Evolutionary conservation across 1,140 invertebrate species (phyloP).

Genomic region (Bradynema listronoti): DNA sequence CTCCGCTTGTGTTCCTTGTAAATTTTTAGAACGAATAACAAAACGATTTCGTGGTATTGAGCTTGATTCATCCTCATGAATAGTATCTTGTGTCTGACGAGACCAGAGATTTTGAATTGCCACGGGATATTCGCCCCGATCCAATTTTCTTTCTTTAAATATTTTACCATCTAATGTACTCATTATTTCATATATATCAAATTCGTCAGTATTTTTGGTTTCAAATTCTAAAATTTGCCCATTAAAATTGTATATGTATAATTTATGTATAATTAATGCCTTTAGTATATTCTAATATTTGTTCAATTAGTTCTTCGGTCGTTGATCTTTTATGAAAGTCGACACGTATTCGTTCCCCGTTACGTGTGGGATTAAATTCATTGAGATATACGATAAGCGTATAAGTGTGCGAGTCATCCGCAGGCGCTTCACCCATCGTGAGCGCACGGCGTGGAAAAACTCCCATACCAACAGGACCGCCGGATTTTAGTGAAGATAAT

Average conservation of each 20-base stretch:
- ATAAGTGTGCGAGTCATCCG: conserved; percentile 47
- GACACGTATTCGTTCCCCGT: conserved; percentile 29
- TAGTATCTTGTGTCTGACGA: conserved; percentile 59
- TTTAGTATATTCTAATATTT: conserved; percentile 40
- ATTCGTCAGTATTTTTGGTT: conserved; percentile 41
- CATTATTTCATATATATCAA: conserved; percentile 67
- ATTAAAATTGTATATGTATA: no score
- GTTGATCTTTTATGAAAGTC: conserved; percentile 53
- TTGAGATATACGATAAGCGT: conserved; percentile 45
- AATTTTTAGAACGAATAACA: conserved; percentile 59
- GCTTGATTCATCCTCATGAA: conserved; percentile 41
- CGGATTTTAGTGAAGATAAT: no score
- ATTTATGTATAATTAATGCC: no score
- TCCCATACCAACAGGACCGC: no score
- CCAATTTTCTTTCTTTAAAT: conserved; percentile 82
- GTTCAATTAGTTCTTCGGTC: conserved; percentile 55
- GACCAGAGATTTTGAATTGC: conserved; percentile 87
- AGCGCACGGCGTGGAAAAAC: conserved; percentile 50
- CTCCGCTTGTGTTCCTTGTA: conserved; percentile 41
- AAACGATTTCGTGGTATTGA: conserved; percentile 60
- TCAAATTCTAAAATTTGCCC: conserved; percentile 41
- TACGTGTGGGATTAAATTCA: conserved; percentile 49
- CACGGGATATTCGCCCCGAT: conserved; percentile 77
- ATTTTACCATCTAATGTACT: conserved; percentile 65
- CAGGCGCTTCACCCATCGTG: conserved; percentile 32